Conservation (phyloP, 2,888 invertebrate species). For the Ellobium chinense region DNA sequence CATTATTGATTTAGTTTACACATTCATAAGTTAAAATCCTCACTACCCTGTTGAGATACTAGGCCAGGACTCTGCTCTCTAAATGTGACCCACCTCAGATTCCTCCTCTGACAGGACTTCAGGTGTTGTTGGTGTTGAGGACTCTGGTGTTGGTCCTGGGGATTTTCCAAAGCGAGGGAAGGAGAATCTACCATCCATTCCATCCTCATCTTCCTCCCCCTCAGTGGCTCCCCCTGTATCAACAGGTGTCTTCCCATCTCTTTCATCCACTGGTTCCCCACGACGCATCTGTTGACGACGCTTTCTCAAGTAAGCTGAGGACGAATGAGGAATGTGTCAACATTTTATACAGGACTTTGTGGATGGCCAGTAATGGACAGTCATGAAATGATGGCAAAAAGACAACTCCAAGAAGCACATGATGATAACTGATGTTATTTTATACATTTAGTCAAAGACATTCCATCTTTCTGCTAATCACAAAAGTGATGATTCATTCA, state of each 20-base stretch:
- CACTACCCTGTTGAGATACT: too few relatives aligned
- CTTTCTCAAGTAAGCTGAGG: not conserved
- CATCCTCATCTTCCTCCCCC: not conserved
- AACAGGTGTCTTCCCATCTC: not conserved
- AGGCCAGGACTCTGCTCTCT: too few relatives aligned
- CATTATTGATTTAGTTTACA: too few relatives aligned
- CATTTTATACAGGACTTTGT: not conserved
- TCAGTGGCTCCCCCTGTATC: not conserved
- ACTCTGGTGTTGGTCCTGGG: conserved; percentile 69
- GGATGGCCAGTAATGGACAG: too few relatives aligned
- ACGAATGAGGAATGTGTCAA: not conserved
- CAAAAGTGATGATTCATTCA: too few relatives aligned
- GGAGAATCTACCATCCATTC: conserved; percentile 47
- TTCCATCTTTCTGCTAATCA: too few relatives aligned
- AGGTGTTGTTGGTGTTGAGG: conserved; percentile 62
- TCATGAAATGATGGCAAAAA: too few relatives aligned
- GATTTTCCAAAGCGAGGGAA: conserved; percentile 72
- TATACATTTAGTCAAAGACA: too few relatives aligned
- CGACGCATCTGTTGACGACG: not conserved
- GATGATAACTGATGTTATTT: too few relatives aligned
- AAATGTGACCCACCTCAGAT: conserved; percentile 51
- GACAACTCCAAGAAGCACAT: too few relatives aligned
- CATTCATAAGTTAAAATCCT: too few relatives aligned
- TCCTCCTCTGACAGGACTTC: conserved; percentile 49
- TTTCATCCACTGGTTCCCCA: not conserved